Conservation (phyloP, 37 sponge, comb jelly and placozoan species). For the Petrosia ficiformis region DNA sequence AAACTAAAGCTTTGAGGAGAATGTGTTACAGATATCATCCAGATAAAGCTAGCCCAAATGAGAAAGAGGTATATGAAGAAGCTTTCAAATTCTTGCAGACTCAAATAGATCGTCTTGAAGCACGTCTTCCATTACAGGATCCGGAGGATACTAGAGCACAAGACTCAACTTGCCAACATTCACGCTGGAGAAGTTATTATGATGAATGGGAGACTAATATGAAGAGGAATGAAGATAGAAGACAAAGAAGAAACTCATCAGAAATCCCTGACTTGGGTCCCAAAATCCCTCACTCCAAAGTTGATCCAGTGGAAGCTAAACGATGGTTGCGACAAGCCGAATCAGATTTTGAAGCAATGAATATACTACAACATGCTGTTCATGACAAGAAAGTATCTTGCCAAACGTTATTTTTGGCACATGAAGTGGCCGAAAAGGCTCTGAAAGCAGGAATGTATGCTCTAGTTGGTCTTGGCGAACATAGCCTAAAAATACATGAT, state of each 20-base stretch:
- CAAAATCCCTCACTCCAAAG: background rate
- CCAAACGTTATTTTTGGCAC: slow-evolving; percentile 52
- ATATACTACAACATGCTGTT: background rate
- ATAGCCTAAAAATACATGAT: background rate
- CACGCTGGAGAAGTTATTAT: background rate
- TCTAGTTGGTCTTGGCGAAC: background rate
- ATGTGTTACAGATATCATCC: slow-evolving; percentile 51
- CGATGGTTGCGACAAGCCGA: slow-evolving; percentile 51
- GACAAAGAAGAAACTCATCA: background rate
- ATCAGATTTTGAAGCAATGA: slow-evolving; percentile 20
- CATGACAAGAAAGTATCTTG: slow-evolving; percentile 13
- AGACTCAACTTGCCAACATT: background rate
- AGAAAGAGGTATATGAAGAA: slow-evolving; percentile 17
- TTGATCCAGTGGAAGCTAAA: slow-evolving; percentile 24
- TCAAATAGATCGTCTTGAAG: slow-evolving; percentile 30
- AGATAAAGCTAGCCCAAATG: slow-evolving; percentile 17
- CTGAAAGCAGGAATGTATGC: slow-evolving; percentile 62
- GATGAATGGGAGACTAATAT: background rate
- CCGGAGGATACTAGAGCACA: slow-evolving; percentile 2
- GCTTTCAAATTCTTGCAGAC: slow-evolving; percentile 38
- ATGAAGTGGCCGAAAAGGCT: slow-evolving; percentile 61
- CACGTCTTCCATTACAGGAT: slow-evolving; percentile 12
- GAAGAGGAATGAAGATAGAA: background rate
- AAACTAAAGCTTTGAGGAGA: slow-evolving; percentile 39
- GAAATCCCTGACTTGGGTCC: background rate